Conservation (phyloP, 1,140 invertebrate species). For the Melitaea cinxia region DNA sequence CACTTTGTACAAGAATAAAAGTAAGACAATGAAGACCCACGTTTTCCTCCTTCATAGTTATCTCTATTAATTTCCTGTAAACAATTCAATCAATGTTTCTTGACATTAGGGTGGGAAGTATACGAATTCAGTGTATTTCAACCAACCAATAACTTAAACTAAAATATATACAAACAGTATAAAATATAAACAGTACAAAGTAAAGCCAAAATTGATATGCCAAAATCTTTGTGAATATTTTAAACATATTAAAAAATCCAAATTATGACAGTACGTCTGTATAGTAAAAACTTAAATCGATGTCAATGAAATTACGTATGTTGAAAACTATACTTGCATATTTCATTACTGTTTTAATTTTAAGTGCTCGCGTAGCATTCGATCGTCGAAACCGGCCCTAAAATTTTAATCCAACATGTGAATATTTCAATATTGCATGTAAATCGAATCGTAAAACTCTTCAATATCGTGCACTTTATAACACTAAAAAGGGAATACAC, state of each 20-base stretch:
- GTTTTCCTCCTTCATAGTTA: constrained; percentile 45
- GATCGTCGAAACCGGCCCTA: constrained; percentile 6
- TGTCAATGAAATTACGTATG: not conserved
- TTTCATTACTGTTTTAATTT: constrained; percentile 13
- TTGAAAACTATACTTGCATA: not conserved
- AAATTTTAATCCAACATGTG: constrained; percentile 55
- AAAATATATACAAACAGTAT: too few species aligned
- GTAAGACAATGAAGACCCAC: constrained; percentile 34
- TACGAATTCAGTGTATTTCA: constrained; percentile 9
- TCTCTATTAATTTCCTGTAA: constrained; percentile 65
- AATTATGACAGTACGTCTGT: not conserved
- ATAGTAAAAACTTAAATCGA: not conserved
- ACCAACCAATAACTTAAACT: constrained; percentile 9
- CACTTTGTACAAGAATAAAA: not conserved
- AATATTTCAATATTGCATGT: constrained; percentile 75
- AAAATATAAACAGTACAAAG: not conserved
- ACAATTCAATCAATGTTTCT: constrained; percentile 51
- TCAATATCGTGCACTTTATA: constrained; percentile 75
- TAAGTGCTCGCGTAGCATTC: not conserved
- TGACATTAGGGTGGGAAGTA: constrained; percentile 40
- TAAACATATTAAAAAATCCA: not conserved
- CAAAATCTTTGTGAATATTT: not conserved
- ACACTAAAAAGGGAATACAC: constrained; percentile 72
- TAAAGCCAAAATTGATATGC: too few species aligned
- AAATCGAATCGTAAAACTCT: constrained; percentile 71